Evolutionary conservation across 2,113 vertebrate genomes (phyloP), one percentile per base, ranked within the genome.

Genomic region (Rhea pennata): DNA sequence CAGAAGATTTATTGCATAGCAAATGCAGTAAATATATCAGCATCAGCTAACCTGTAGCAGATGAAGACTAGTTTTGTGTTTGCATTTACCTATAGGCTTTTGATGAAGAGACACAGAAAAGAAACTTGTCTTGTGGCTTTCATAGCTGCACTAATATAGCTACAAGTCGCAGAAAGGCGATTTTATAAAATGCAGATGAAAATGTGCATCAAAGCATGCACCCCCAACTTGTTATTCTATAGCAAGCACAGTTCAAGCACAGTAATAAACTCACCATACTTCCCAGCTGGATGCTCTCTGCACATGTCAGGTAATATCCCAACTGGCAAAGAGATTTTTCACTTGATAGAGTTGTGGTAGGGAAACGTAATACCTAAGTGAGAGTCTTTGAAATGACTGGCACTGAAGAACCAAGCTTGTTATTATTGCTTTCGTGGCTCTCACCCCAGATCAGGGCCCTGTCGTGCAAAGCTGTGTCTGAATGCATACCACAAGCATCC

Each of bases 31-130:
- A 69, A 24, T 90, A 96, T 90, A 74, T 31, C 54, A 22, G 42
- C 50, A 50, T 95, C 79, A 84, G 54, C 39, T 76, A 87, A 85
- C 31, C 88, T 91, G 56, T 2, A 5, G n/a, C 23, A 89, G 48
- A 23, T 78, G 56, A 87, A 95, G 33, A 46, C 61, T 85, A 44
- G 12, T 90, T 84, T 70, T 71, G 33, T 56, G 50, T 77, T 69
- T 92, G 10, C 44, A 53, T 86, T 96, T 95, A 88, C 66, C 29
- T 75, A 5, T 31, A 85, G 50, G 62, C 17, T 95, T 97, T 66
- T 84, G 82, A 96, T 29, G 42, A 90, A 71, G 72, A 80, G 77
- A 94, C 14, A 72, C 4, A 67, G 31, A 51, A 64, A 88, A 77
- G 92, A 48, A 73, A 69, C 33, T 7, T 62, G 67, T 31, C 44